A percentile compares a stretch with the other conserved stretches of the same genome.
phyloP scores from a whole-genome alignment of 1,140 invertebrate genomes.

The Diorhabda sublineata region DNA sequence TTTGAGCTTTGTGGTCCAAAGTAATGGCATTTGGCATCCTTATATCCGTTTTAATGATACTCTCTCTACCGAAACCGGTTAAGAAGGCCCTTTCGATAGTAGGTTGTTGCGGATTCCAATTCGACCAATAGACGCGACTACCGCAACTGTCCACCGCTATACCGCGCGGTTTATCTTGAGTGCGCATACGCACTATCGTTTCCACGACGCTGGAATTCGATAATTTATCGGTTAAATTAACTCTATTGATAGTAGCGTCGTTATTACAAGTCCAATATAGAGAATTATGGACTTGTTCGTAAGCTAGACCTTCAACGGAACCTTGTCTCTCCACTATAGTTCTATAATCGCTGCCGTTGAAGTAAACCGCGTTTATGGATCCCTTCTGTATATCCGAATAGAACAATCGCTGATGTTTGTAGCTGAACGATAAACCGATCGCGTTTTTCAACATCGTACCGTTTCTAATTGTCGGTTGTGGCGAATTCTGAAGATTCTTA shows the following conservation, averaged over 20 bases:
- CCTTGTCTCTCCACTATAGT: conserved; percentile 69
- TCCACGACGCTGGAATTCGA: conserved; percentile 50
- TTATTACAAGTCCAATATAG: conserved; percentile 86
- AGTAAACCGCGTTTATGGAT: conserved; percentile 77
- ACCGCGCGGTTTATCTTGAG: conserved; percentile 74
- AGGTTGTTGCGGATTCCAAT: conserved; percentile 72
- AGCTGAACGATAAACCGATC: conserved; percentile 79
- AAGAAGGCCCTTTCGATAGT: conserved; percentile 69
- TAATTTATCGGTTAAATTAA: conserved; percentile 50
- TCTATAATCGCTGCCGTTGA: conserved; percentile 71
- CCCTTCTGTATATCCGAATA: conserved; percentile 85
- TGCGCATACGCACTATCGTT: conserved; percentile 62
- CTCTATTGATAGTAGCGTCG: conserved; percentile 67
- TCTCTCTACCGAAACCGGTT: conserved; percentile 58
- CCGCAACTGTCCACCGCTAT: conserved; percentile 77
- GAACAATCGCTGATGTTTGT: conserved; percentile 64
- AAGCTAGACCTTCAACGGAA: conserved; percentile 79
- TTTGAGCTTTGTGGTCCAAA: conserved; percentile 66
- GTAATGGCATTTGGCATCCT: conserved; percentile 79
- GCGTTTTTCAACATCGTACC: conserved; percentile 73
- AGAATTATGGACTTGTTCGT: conserved; percentile 59
- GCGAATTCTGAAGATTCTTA: conserved; percentile 67
- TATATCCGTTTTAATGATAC: conserved; percentile 72
- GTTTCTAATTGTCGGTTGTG: conserved; percentile 69
- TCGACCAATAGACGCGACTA: conserved; percentile 74